Base-by-base conservation (phyloP, 1,140 invertebrate genomes). In the Lordiphosa mommai region DNA sequence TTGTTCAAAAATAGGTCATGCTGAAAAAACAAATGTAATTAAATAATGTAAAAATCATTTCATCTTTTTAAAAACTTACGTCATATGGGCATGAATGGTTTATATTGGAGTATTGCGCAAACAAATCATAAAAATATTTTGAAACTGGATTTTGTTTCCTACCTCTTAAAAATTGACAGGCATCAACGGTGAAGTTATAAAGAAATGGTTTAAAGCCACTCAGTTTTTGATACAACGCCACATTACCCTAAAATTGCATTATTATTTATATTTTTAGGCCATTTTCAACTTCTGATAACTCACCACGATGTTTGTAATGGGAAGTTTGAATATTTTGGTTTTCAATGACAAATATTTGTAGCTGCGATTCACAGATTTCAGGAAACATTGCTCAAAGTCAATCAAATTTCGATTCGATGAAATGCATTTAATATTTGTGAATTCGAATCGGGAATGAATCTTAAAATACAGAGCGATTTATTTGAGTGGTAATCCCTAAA, bases 61-160 rank as follows among this genome's bases (percentile, higher is more conserved):
- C 40, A 38, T 3, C 30, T 53, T 10, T 38, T 3, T 3, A 4
- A 23, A 23, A 4, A 14, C 10, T 32, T 44, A 38, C n/a, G 13
- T 49, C 14, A 6, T 7, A 61, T 1, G 58, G 58, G 16, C 58
- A 57, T 3, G 16, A 3, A 2, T 61, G 52, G 6, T 61, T 57
- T 0, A 61, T 6, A 3, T 53, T 53, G 14, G 50, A 44, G 7
- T 16, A 43, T 6, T 2, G 7, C 10, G 16, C 32, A 7, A 37
- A 8, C 5, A 44, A 30, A 17, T 23, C 20, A 13, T 5, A 13
- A 23, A 38, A 36, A 16, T 13, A 57, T n/a, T 4, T 17, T 2
- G 10, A 3, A 12, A 8, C 20, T 1, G 53, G 53, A 2, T 30
- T 57, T 2, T 14, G 38, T 29, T 57, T 57, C 5, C 4, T 20